Conservation (phyloP, 2,113 vertebrate genomes). For the Leptocoma aspasia region DNA sequence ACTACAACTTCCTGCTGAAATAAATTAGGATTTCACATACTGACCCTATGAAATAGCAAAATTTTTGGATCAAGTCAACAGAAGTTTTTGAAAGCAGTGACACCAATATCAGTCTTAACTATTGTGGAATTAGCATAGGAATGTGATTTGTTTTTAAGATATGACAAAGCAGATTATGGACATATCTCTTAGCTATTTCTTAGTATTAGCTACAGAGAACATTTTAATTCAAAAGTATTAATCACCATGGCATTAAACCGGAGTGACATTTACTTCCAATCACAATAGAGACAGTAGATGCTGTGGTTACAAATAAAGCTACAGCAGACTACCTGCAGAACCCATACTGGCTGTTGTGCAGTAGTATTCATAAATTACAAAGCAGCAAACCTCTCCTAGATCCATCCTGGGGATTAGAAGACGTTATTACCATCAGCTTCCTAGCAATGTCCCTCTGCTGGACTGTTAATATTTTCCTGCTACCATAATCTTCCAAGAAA, state of each 20-base stretch:
- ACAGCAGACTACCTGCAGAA: neutral
- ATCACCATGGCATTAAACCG: neutral
- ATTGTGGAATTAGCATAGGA: neutral
- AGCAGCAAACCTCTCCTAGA: neutral
- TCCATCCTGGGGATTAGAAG: neutral
- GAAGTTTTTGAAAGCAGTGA: neutral
- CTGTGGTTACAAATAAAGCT: neutral
- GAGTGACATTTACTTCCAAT: neutral
- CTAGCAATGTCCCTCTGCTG: neutral
- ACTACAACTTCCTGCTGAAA: neutral
- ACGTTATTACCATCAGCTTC: neutral
- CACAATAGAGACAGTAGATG: neutral
- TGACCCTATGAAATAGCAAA: neutral
- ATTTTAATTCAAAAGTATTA: neutral
- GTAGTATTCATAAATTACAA: neutral
- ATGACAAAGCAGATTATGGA: neutral
- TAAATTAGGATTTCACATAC: neutral
- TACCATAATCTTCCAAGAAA: slow-evolving; percentile 5
- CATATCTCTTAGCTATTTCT: neutral
- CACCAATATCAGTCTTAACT: neutral
- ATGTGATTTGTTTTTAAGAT: neutral
- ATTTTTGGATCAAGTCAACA: neutral
- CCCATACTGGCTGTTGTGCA: neutral
- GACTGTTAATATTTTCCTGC: neutral
- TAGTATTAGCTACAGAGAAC: neutral